Evolutionary conservation across 2,113 vertebrate genomes (phyloP).

Genomic region (Zapus hudsonius): DNA sequence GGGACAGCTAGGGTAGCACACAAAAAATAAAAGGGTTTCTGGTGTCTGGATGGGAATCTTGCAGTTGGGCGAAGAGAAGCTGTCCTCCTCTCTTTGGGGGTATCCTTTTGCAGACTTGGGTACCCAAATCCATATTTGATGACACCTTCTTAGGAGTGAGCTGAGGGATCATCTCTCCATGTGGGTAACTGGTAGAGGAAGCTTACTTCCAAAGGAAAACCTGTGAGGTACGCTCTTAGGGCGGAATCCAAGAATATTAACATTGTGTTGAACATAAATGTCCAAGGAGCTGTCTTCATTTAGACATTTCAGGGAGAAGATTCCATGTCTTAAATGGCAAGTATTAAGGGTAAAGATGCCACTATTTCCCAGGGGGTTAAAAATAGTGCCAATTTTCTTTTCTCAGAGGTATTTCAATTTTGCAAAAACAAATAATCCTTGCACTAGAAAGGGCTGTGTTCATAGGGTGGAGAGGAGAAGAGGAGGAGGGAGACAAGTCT

Average conservation of each 20-base stretch:
- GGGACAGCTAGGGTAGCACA: background rate
- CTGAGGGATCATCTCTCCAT: background rate
- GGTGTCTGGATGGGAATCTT: background rate
- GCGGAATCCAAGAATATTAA: background rate
- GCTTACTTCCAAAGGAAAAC: background rate
- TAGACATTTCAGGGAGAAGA: background rate
- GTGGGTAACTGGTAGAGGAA: background rate
- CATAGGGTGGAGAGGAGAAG: background rate
- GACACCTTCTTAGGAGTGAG: background rate
- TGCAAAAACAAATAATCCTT: background rate
- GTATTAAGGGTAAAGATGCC: background rate
- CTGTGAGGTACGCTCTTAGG: background rate
- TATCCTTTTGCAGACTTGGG: background rate
- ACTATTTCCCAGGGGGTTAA: background rate
- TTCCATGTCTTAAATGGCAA: background rate
- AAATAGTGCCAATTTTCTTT: background rate
- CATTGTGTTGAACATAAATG: background rate
- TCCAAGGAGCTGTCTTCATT: background rate
- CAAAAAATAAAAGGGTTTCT: background rate
- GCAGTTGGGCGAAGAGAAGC: background rate
- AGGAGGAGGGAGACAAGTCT: background rate
- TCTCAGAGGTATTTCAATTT: no score
- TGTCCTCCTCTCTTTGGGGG: background rate
- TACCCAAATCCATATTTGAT: background rate
- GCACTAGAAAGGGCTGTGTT: background rate